Conservation (phyloP, 2,113 vertebrate genomes). For the Hemiscyllium ocellatum region DNA sequence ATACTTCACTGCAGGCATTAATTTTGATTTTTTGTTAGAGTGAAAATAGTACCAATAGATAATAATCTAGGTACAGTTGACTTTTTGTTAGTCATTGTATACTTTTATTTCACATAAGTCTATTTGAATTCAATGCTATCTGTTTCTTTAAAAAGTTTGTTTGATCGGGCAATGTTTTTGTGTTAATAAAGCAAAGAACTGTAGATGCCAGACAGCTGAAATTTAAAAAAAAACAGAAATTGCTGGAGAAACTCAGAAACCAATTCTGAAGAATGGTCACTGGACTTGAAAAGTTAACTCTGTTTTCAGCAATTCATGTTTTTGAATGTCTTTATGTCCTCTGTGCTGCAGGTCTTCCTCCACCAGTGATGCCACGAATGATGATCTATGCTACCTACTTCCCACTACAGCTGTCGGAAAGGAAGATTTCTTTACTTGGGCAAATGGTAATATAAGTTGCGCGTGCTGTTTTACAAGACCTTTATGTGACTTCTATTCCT, state of each 20-base stretch:
- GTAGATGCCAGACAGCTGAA: no score
- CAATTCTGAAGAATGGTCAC: no score
- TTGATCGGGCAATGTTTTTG: background rate
- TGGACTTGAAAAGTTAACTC: no score
- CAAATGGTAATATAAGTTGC: slow-evolving; percentile 64
- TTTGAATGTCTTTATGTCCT: slow-evolving; percentile 39
- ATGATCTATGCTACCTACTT: slow-evolving; percentile 66
- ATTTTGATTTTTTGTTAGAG: background rate
- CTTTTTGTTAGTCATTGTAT: background rate
- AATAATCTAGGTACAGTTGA: background rate
- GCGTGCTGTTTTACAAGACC: background rate
- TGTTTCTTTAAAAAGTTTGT: background rate
- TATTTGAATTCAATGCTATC: background rate
- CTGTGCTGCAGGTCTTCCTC: slow-evolving; percentile 48
- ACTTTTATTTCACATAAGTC: background rate
- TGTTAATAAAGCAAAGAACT: no score
- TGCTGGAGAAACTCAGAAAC: no score
- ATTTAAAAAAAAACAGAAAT: no score
- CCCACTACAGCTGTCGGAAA: slow-evolving; percentile 61
- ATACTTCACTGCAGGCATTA: background rate
- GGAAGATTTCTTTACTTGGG: slow-evolving; percentile 58
- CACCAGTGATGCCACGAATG: slow-evolving; percentile 51
- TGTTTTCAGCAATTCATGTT: background rate
- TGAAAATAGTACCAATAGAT: background rate
- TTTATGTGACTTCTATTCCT: background rate